phyloP scores from a whole-genome alignment of 2,113 vertebrate species.

The Triplophysa siluroides region DNA sequence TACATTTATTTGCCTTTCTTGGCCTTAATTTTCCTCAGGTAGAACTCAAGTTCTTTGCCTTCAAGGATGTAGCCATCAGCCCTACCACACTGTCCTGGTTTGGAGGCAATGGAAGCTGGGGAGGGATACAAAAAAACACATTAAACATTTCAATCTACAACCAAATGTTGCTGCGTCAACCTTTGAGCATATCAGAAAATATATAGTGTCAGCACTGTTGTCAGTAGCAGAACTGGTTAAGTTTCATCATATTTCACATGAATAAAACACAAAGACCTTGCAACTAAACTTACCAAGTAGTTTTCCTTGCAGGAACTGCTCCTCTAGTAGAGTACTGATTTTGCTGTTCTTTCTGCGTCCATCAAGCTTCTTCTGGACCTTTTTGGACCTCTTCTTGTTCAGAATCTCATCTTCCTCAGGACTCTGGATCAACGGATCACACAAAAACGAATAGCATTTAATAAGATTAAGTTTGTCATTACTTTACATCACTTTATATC shows the following conservation, averaged over 20 bases:
- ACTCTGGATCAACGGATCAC: constrained; percentile 72
- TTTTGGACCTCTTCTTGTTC: constrained; percentile 98
- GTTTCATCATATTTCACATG: constrained; percentile 74
- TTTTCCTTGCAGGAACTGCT: constrained; percentile 97
- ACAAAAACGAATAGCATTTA: neutral
- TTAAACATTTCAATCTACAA: neutral
- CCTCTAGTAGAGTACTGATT: constrained; percentile 90
- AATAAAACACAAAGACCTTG: neutral
- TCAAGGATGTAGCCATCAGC: constrained; percentile 95
- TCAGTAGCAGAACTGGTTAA: constrained; percentile 89
- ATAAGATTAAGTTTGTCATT: neutral
- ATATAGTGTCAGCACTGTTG: constrained; percentile 64
- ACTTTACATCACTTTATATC: too few relatives aligned
- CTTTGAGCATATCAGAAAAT: constrained; percentile 42
- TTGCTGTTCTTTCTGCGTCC: constrained; percentile 92
- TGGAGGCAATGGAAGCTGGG: constrained; percentile 92
- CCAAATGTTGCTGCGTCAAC: neutral
- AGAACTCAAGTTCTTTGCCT: constrained; percentile 97
- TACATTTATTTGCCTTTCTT: constrained; percentile 97
- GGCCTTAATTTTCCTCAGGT: constrained; percentile 98
- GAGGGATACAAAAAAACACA: neutral
- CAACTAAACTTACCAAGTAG: constrained; percentile 84
- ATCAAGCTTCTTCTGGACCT: constrained; percentile 95
- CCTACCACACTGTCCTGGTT: constrained; percentile 95
- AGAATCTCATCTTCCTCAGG: constrained; percentile 96